Percentiles rank a stretch among this genome's conserved stretches.
phyloP scores from a whole-genome alignment of 2,888 invertebrate species.

The Torymus auratus region DNA sequence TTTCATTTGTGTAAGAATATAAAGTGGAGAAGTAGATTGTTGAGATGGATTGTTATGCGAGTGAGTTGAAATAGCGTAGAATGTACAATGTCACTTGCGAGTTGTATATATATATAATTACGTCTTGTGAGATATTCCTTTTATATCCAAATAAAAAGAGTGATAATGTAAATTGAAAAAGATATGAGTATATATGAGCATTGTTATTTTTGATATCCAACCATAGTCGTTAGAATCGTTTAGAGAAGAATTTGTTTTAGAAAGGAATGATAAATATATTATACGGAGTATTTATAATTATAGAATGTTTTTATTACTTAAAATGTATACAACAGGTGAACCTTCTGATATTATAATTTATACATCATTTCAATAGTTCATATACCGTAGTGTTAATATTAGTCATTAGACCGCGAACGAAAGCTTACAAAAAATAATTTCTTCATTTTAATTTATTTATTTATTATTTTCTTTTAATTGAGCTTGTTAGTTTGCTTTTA shows the following conservation, averaged over 20 bases:
- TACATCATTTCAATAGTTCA: constrained; percentile 34
- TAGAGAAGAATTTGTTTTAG: no score
- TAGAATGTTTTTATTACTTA: constrained; percentile 52
- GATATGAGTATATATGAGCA: no score
- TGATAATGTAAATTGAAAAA: background rate
- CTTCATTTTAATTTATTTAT: constrained; percentile 1
- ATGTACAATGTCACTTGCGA: background rate
- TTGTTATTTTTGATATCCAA: no score
- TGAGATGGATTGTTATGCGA: no score
- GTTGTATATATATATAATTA: background rate
- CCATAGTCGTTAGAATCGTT: no score
- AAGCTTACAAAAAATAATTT: constrained; percentile 43
- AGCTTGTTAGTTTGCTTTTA: constrained; percentile 11
- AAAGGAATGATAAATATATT: no score
- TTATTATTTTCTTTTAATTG: constrained; percentile 21
- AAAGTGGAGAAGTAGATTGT: no score
- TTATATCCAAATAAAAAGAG: background rate
- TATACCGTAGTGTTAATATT: constrained; percentile 26
- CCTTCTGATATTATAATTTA: constrained; percentile 40
- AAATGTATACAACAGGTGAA: constrained; percentile 56
- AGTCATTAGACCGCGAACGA: constrained; percentile 14
- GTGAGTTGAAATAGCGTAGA: background rate
- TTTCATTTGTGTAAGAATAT: no score
- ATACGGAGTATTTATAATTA: constrained; percentile 22
- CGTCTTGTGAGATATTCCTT: background rate